Evolutionary conservation across 2,888 invertebrate species (phyloP), one percentile per base, ranked within the genome.

Genomic region (Suillia variegata): DNA sequence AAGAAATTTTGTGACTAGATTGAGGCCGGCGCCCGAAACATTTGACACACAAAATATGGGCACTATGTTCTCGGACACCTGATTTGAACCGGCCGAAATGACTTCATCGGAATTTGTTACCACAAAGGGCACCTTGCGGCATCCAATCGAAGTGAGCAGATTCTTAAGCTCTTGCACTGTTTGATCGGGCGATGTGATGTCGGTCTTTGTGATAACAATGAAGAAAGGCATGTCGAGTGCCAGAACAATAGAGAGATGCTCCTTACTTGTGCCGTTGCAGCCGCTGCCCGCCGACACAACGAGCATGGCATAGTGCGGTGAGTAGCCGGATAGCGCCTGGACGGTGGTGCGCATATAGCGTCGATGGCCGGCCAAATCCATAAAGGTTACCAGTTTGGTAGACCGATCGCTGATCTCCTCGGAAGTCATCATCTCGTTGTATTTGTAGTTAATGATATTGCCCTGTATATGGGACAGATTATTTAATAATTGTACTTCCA

Each of bases 311-410:
- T 92, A 93, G 82, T 98, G 96, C 1, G 97, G 97, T 1, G 89
- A 91, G 83, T 96, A 95, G 0, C 96, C 95, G 3, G 94, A 94
- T 34, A 98, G 84, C 0, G 98, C 98, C 80, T 95, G 92, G 34
- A 98, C 89, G 1, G 98, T 98, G 53, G 98, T 98, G 64, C 93
- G 87, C 79, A 98, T 88, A 79, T 98, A 99, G 15, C 98, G 97
- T 68, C 92, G 89, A 83, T 98, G 97, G 0, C 98, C 98, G 2
- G 98, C 98, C 70, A 98, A 84, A 83, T 99, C 98, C 74, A 98
- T 89, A 76, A 97, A 94, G 0, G 96, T 95, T 0, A 99, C 92
- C 26, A 99, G 84, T 82, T 97, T 98, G 6, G 93, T 91, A 1
- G 96, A 96, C 48, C 90, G 85, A 76, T 96, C 96, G 68, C 95